Conservation (phyloP, 2,888 invertebrate genomes). For the Eristalinus aeneus region DNA sequence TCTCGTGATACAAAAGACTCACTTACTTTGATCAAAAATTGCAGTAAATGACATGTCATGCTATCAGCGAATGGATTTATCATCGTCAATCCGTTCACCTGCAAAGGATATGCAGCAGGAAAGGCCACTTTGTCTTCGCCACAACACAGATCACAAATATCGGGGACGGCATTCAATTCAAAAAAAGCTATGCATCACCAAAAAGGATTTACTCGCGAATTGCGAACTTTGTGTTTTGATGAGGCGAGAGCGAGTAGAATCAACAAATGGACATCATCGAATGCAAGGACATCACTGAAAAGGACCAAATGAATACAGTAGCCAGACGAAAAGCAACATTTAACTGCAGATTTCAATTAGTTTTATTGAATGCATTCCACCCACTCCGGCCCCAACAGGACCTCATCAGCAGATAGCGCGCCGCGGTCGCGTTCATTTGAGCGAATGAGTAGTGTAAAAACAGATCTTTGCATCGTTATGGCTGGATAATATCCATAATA, state of each 20-base stretch:
- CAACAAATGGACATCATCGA: slow-evolving; percentile 53
- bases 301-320: slow-evolving; percentile 42
- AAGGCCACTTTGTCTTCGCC: slow-evolving; percentile 49
- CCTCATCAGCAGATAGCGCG: not conserved
- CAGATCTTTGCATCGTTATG: slow-evolving; percentile 6
- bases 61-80: slow-evolving; percentile 57
- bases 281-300: slow-evolving; percentile 8
- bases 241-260: not conserved
- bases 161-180: not conserved
- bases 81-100: slow-evolving; percentile 28
- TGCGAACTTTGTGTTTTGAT: not conserved
- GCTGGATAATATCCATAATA: slow-evolving; percentile 61
- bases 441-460: slow-evolving; percentile 39
- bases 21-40: slow-evolving; percentile 63
- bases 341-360: slow-evolving; percentile 67
- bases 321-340: slow-evolving; percentile 53
- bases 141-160: slow-evolving; percentile 31
- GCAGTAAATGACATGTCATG: slow-evolving; percentile 59
- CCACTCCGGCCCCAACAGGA: not conserved
- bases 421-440: slow-evolving; percentile 23
- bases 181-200: not conserved
- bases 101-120: slow-evolving; percentile 32
- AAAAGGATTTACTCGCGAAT: not conserved
- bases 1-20: slow-evolving; percentile 23
- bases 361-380: slow-evolving; percentile 57